Conservation (phyloP, 1,140 invertebrate species). For the Muscidifurax raptorellus region DNA sequence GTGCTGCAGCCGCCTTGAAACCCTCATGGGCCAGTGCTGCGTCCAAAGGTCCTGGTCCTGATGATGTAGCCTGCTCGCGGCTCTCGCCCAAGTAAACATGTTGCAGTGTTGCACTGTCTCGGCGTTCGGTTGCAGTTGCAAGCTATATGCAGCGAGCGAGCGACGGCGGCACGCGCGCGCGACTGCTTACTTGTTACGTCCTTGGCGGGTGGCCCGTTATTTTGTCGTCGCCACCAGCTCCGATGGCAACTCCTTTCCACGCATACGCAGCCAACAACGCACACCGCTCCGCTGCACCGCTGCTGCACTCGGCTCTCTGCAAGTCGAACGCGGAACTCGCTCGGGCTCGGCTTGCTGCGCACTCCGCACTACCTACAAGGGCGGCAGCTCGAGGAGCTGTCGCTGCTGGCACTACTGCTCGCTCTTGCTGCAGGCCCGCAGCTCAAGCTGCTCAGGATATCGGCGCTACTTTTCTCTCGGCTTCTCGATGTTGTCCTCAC, state of each 20-base stretch:
- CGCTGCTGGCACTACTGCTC: neutral
- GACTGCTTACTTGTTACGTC: neutral
- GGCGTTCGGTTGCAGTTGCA: neutral
- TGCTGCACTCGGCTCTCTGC: conserved; percentile 13
- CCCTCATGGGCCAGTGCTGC: conserved; percentile 30
- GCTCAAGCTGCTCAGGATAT: neutral
- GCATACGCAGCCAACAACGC: conserved; percentile 11
- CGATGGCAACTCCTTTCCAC: neutral
- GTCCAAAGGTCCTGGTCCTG: conserved; percentile 40
- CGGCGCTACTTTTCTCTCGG: neutral
- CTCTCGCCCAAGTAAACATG: conserved; percentile 38
- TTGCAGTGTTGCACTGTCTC: neutral
- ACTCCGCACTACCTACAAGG: neutral
- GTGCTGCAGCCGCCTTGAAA: conserved; percentile 41
- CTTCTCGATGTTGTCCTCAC: neutral
- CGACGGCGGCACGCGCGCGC: neutral
- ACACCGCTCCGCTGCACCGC: conserved; percentile 14
- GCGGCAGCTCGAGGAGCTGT: neutral
- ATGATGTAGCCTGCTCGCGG: neutral
- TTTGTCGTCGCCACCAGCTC: neutral
- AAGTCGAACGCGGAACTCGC: neutral
- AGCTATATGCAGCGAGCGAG: neutral
- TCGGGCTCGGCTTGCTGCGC: neutral
- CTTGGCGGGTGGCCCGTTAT: neutral
- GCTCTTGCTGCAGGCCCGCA: no score